phyloP scores from a whole-genome alignment of 2,888 invertebrate species.

The Euplexia lucipara region DNA sequence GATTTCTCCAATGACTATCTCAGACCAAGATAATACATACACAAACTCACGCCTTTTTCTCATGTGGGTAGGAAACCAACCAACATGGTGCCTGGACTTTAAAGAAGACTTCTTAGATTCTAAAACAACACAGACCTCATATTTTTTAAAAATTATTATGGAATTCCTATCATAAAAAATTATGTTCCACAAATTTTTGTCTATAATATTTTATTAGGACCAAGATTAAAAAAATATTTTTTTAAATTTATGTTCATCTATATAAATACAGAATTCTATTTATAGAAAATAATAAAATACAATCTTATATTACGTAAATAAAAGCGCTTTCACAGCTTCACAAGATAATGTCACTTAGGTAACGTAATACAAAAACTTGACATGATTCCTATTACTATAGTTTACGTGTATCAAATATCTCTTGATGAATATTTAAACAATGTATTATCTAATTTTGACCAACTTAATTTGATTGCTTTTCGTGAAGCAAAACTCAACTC shows the following conservation, averaged over 20 bases:
- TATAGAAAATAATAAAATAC: background rate
- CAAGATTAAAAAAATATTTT: too few relatives aligned
- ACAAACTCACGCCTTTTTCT: too few relatives aligned
- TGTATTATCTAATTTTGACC: slow-evolving; percentile 47
- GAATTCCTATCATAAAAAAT: too few relatives aligned
- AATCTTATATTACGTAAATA: slow-evolving; percentile 8
- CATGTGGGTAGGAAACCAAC: too few relatives aligned
- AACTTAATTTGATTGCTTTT: background rate
- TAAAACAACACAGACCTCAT: too few relatives aligned
- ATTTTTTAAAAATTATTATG: too few relatives aligned
- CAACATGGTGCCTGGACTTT: too few relatives aligned
- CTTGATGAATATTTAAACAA: slow-evolving; percentile 35
- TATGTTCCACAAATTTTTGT: too few relatives aligned
- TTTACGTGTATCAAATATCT: slow-evolving; percentile 40
- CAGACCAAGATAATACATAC: too few relatives aligned
- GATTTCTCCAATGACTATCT: too few relatives aligned
- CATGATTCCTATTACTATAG: slow-evolving; percentile 20
- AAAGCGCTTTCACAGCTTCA: slow-evolving; percentile 31
- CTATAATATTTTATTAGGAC: background rate
- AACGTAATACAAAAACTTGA: slow-evolving; percentile 30
- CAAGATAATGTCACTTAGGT: slow-evolving; percentile 15
- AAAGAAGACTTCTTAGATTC: too few relatives aligned
- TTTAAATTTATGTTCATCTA: background rate
- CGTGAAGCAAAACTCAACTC: background rate
- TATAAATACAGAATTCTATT: background rate